Conservation (phyloP, 2,797 vertebrate species). For the Coendou prehensilis region DNA sequence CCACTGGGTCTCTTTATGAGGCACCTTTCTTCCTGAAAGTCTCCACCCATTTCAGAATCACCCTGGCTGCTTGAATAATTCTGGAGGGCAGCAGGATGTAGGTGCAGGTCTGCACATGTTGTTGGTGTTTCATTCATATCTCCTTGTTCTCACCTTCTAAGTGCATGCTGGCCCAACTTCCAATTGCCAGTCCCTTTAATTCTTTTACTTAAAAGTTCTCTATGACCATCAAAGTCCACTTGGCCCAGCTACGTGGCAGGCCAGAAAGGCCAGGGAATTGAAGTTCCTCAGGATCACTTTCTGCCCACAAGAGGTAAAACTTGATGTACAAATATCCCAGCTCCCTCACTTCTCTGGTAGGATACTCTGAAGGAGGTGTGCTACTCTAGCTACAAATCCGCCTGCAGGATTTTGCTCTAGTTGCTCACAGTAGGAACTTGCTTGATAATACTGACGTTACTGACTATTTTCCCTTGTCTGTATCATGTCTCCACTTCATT, state of each 20-base stretch:
- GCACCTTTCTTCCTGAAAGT: background rate
- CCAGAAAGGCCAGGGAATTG: background rate
- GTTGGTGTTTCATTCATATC: background rate
- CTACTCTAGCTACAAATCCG: background rate
- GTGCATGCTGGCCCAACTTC: background rate
- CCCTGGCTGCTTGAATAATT: background rate
- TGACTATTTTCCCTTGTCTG: background rate
- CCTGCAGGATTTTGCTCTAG: background rate
- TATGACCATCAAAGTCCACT: background rate
- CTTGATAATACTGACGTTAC: background rate
- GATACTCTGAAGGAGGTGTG: background rate
- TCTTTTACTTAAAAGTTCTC: background rate
- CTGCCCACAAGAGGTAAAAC: background rate
- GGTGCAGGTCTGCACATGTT: background rate
- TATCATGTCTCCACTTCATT: background rate
- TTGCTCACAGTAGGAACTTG: background rate
- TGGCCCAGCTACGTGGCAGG: background rate
- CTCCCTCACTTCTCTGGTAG: background rate
- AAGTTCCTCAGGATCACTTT: background rate
- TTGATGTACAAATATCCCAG: background rate
- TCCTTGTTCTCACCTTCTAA: background rate
- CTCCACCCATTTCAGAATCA: background rate
- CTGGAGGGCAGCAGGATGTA: background rate
- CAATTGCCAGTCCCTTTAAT: background rate
- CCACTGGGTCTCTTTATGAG: background rate